Base-by-base conservation (phyloP, 2,113 vertebrate species). In the Lycocorax pyrrhopterus region DNA sequence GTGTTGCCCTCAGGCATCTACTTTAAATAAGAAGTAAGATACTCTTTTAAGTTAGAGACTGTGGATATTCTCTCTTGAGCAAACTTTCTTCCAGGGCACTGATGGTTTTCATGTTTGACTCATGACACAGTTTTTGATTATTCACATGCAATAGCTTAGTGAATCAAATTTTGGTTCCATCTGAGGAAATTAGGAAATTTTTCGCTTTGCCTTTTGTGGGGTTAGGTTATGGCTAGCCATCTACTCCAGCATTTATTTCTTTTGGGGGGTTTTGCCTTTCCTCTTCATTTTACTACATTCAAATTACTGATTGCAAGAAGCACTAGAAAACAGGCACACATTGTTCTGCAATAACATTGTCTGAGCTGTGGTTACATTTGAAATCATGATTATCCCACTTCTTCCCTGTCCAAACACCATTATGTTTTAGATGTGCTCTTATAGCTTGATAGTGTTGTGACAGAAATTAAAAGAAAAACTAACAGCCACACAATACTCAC, bases 331-430 rank as follows among this genome's bases (percentile, higher is more conserved):
- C 44, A 84, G 19, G 81, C 64, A 26, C 44, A 49, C 10, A 23
- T 81, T 94, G 69, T 93, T 92, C 84, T 85, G 74, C 91, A 90
- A 79, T 69, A 92, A 51, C 67, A 67, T 87, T 90, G 56, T 90
- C 82, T 93, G 79, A 94, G 68, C 78, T 91, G 64, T 84, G 73
- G 75, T 90, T 96, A 80, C 72, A 52, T 94, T 90, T 80, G 64
- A 93, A 95, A 87, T 93, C 73, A 64, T 87, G 32, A 90, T 96
- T 95, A 92, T 89, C 41, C 76, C 39, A 64, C 66, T 95, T 92
- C 76, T 84, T 90, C 58, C 46, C 69, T 93, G 88, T 92, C 93
- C 93, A 90, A 94, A 96, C 73, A 81, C 41, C 58, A 96, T 89
- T 96, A 86, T 78, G 55, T 68, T 93, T 78, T 87, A 95, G 53